phyloP scores from a whole-genome alignment of 2,888 invertebrate species.

The Tinea trinotella region DNA sequence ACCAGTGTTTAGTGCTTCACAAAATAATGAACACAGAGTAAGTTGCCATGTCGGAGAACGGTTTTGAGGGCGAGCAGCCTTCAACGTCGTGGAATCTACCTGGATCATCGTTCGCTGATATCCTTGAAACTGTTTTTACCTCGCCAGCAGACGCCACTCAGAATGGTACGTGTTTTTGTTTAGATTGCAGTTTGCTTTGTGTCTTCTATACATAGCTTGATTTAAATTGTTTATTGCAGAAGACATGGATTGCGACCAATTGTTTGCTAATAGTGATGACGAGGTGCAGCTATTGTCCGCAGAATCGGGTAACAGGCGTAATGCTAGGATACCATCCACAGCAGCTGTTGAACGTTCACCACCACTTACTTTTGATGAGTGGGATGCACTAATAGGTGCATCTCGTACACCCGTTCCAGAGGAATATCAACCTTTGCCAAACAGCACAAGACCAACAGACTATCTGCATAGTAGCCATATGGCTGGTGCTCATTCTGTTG shows the following conservation, averaged over 20 bases:
- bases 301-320: background rate
- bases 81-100: conserved; percentile 58
- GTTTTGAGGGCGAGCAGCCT: conserved; percentile 47
- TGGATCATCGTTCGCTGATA: conserved; percentile 73
- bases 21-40: background rate
- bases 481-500: conserved; percentile 33
- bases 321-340: background rate
- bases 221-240: conserved; percentile 44
- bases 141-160: conserved; percentile 32
- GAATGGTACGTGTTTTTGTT: conserved; percentile 25
- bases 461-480: conserved; percentile 39
- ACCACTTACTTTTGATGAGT: background rate
- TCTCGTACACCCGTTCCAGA: conserved; percentile 61
- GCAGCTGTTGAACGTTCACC: background rate
- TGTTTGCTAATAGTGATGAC: conserved; percentile 77
- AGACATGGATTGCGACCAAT: conserved; percentile 76
- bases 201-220: background rate
- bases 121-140: conserved; percentile 75
- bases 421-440: conserved; percentile 62
- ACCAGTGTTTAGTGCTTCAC: background rate
- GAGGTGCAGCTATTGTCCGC: conserved; percentile 65
- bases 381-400: background rate
- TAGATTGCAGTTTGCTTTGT: background rate
- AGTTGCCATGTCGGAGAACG: conserved; percentile 54
- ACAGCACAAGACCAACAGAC: conserved; percentile 56